Evolutionary conservation across 2,797 vertebrate genomes (phyloP).

Genomic region (Dendrocincla fuliginosa): DNA sequence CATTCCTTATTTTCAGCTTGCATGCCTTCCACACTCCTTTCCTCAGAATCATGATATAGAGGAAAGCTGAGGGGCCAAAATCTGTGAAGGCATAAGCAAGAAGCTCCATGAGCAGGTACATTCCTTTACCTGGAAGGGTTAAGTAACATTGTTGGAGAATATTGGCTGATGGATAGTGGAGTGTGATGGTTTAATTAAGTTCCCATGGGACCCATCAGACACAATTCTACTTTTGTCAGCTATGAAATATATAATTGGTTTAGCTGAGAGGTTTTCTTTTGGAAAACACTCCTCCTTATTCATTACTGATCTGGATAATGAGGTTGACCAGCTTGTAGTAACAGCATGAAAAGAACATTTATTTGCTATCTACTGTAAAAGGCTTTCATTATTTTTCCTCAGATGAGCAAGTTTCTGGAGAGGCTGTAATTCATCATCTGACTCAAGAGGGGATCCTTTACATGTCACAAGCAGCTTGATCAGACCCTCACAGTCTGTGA

Average conservation of each 20-base stretch:
- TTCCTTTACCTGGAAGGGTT: not conserved
- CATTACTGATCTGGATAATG: not conserved
- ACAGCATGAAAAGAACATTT: constrained; percentile 7
- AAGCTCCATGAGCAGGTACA: not conserved
- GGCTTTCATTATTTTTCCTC: constrained; percentile 32
- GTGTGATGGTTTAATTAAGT: not conserved
- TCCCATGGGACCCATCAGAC: not conserved
- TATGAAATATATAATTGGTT: not conserved
- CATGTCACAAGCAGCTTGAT: not conserved
- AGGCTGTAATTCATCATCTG: not conserved
- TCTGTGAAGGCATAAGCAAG: not conserved
- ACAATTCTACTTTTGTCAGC: not conserved
- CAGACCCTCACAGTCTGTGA: not conserved
- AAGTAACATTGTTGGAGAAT: not conserved
- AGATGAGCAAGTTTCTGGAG: constrained; percentile 9
- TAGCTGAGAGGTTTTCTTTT: not conserved
- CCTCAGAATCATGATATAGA: not conserved
- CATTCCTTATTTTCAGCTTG: not conserved
- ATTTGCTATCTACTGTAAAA: constrained; percentile 17
- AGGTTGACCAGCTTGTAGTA: constrained; percentile 15
- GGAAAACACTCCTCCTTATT: not conserved
- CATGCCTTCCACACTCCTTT: not conserved
- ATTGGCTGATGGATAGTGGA: not conserved
- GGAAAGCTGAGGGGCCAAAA: not conserved
- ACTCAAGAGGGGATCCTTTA: not conserved